Conservation (phyloP, 2,113 vertebrate genomes). For the Podilymbus podiceps region DNA sequence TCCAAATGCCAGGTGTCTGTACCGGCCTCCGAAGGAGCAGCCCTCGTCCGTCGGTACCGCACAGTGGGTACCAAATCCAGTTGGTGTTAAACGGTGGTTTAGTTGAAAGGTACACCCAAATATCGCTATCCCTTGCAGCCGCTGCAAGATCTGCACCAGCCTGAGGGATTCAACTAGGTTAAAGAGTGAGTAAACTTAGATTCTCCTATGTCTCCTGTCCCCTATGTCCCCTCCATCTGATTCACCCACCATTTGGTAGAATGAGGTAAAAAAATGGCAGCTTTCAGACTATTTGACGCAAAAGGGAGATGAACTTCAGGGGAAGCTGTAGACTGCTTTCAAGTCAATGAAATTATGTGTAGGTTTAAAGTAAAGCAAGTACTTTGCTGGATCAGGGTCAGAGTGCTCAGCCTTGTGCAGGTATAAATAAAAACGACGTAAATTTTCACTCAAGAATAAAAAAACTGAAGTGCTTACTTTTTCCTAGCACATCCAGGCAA, state of each 20-base stretch:
- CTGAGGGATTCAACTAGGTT: not conserved
- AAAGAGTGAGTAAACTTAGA: too few relatives aligned
- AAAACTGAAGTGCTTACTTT: not conserved
- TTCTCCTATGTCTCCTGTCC: not conserved
- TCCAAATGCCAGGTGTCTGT: not conserved
- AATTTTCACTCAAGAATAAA: not conserved
- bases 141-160: not conserved
- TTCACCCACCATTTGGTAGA: not conserved
- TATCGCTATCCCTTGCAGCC: too few relatives aligned
- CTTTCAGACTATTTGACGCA: not conserved
- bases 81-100: accelerated
- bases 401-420: not conserved
- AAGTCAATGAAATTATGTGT: not conserved
- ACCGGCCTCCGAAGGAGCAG: not conserved
- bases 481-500: not conserved
- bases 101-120: not conserved
- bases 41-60: too few relatives aligned
- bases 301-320: not conserved
- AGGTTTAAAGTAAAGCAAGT: not conserved
- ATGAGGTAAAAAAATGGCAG: not conserved
- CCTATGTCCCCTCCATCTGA: not conserved
- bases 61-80: accelerated
- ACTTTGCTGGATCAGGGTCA: not conserved
- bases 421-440: not conserved
- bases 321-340: not conserved